Evolutionary conservation across 2,113 vertebrate genomes (phyloP).

Genomic region (Seriola dumerili): DNA sequence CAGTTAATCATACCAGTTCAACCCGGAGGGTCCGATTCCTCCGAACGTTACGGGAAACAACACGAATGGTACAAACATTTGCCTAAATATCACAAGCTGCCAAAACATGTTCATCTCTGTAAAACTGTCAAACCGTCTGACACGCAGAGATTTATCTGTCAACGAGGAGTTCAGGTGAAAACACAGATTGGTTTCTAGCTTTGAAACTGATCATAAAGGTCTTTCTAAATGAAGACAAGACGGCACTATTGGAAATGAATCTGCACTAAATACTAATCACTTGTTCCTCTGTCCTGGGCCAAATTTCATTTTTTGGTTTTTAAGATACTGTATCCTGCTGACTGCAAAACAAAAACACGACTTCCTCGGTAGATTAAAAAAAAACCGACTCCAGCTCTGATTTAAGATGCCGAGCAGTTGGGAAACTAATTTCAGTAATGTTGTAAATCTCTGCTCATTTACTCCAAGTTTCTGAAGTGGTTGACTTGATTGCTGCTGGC

Average conservation of each 20-base stretch:
- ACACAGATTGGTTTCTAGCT: too few relatives aligned
- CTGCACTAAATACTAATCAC: background rate
- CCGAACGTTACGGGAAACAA: too few relatives aligned
- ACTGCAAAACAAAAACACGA: background rate
- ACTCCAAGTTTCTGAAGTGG: slow-evolving; percentile 52
- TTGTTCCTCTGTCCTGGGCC: too few relatives aligned
- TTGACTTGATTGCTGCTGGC: slow-evolving; percentile 13
- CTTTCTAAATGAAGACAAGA: background rate
- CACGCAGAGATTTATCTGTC: too few relatives aligned
- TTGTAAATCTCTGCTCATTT: slow-evolving; percentile 35
- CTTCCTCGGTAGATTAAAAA: slow-evolving; percentile 5
- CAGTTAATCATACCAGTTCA: too few relatives aligned
- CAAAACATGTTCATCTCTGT: background rate
- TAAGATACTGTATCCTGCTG: background rate
- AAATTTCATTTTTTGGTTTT: background rate
- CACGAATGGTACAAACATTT: too few relatives aligned
- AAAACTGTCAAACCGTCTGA: too few relatives aligned
- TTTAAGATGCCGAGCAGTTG: background rate
- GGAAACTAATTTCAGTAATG: slow-evolving; percentile 22
- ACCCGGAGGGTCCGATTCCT: too few relatives aligned
- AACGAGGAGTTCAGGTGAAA: too few relatives aligned
- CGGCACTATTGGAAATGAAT: background rate
- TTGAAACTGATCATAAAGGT: too few relatives aligned
- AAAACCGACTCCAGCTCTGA: slow-evolving; percentile 29
- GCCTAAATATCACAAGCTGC: too few relatives aligned